Evolutionary conservation across 2,888 invertebrate species (phyloP), one percentile per base, ranked within the genome.

Genomic region (Esperia sulphurella): DNA sequence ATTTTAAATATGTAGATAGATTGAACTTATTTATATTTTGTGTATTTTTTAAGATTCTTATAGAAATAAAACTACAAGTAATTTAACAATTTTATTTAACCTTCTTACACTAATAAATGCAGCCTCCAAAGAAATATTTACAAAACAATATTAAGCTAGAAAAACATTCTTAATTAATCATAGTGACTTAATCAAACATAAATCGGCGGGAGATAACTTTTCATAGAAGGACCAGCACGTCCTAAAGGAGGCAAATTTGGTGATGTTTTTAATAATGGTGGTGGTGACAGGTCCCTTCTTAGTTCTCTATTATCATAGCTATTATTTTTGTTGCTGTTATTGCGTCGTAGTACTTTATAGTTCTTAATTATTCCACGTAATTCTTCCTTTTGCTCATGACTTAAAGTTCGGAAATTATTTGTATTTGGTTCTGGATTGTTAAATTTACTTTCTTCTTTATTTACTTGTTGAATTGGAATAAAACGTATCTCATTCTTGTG

Each of bases 331-430:
- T 61, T 60, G 52, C 68, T 74, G 50, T 76, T 76, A 53, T 82
- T 83, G 45, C 88, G 69, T 56, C 86, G 84, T 52, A 89, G 63
- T 14, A 86, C 78, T 70, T 89, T 89, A 51, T 89, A 89, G 58
- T 86, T 89, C 66, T 83, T 89, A 14, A 88, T 81, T 14, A 76
- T 69, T 7, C 87, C 86, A 8, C 74, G 69, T 41, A 85, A 58
- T 63, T 84, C 85, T 48, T 79, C 76, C 47, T 75, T 71, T 40
- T 75, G 71, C 38, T 80, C 72, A 44, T 62, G 60, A 58, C 68
- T 68, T 28, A 63, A 46, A 38, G 61, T 60, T 45, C 65, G 68
- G 43, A 65, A 63, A 48, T 66, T 61, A 51, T 71, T 68, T n/a
- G 53, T 57, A 39, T 56, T 61, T 42, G 68, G 57, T 38, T 70